Conservation (phyloP, 2,888 invertebrate species). For the Rhagonycha lutea region DNA sequence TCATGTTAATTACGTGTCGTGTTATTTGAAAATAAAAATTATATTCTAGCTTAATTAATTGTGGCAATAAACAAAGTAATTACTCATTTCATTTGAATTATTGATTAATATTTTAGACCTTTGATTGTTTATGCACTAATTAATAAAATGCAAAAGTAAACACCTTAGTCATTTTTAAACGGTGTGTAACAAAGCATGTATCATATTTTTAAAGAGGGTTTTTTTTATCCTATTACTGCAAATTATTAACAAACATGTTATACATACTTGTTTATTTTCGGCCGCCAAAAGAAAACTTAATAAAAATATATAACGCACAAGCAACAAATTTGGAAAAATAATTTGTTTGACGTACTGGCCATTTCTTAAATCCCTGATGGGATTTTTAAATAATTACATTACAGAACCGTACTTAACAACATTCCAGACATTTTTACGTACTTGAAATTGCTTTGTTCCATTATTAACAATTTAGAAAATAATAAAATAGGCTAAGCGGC, state of each 20-base stretch:
- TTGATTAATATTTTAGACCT: not conserved
- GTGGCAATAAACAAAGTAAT: constrained; percentile 18
- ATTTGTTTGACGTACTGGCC: not conserved
- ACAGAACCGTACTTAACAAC: too few species aligned
- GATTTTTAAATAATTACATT: not conserved
- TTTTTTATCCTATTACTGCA: not conserved
- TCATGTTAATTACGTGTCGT: constrained; percentile 15
- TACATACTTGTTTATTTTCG: not conserved
- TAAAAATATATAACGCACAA: not conserved
- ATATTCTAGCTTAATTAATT: constrained; percentile 20
- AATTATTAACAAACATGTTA: not conserved
- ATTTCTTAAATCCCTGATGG: not conserved
- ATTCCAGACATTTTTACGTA: too few species aligned
- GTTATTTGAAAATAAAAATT: constrained; percentile 16
- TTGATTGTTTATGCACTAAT: not conserved
- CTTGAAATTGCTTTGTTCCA: too few species aligned
- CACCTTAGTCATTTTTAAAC: not conserved
- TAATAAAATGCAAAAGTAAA: not conserved
- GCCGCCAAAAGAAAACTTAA: not conserved
- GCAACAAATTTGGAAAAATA: not conserved
- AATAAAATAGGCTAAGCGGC: too few species aligned
- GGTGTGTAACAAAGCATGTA: not conserved
- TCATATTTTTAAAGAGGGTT: not conserved
- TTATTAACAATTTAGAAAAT: too few species aligned
- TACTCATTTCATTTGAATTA: constrained; percentile 13